Evolutionary conservation across 2,888 invertebrate species (phyloP).

Genomic region (Polyommatus iphigenia): DNA sequence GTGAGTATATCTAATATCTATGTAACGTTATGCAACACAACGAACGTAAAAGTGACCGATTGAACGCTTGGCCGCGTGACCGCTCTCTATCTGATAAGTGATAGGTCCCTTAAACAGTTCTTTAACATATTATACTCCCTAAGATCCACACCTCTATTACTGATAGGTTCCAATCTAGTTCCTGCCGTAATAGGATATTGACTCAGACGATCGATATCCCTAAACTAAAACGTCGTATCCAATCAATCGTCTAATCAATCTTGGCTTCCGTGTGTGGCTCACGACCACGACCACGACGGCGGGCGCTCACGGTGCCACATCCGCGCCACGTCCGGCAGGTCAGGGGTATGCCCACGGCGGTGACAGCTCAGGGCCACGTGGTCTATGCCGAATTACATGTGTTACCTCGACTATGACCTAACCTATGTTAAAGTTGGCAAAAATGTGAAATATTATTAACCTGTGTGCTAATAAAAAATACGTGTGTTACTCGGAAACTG

Average conservation of each 20-base stretch:
- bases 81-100: too few relatives aligned
- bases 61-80: too few relatives aligned
- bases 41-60: too few relatives aligned
- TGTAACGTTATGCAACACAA: too few relatives aligned
- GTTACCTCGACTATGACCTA: neutral
- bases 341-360: neutral
- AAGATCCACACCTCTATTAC: too few relatives aligned
- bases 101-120: too few relatives aligned
- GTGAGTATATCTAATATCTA: too few relatives aligned
- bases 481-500: too few relatives aligned
- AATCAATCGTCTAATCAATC: neutral
- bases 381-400: neutral
- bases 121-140: too few relatives aligned
- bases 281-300: neutral
- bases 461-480: too few relatives aligned
- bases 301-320: neutral
- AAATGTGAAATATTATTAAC: neutral
- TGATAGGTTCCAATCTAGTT: neutral
- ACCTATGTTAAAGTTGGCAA: neutral
- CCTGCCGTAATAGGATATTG: neutral
- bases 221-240: neutral
- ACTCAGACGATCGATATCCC: neutral
- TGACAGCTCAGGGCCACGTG: constrained; percentile 1
- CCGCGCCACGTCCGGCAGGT: constrained; percentile 20
- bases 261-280: neutral